Percentiles rank a stretch among this genome's conserved stretches.
Evolutionary conservation across 2,888 invertebrate genomes (phyloP).

Genomic region (Melinaea marsaeus): DNA sequence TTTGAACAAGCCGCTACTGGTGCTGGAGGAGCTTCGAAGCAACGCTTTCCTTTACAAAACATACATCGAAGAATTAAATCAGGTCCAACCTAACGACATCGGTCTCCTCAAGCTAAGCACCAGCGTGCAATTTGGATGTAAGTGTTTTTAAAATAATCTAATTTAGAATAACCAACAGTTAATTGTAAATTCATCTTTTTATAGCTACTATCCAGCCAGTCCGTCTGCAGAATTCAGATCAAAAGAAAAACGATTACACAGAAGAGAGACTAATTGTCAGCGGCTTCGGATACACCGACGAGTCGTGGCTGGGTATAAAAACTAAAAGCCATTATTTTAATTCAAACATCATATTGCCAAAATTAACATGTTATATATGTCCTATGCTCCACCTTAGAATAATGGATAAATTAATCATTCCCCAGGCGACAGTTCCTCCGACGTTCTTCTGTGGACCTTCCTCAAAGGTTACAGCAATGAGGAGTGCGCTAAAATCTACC

Average conservation of each 20-base stretch:
- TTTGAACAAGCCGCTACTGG: conserved; percentile 50
- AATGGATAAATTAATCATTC: neutral
- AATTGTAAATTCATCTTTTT: conserved; percentile 1
- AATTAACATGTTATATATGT: too few species aligned
- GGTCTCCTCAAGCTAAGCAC: conserved; percentile 50
- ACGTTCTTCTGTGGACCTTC: conserved; percentile 3
- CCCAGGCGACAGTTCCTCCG: conserved; percentile 2
- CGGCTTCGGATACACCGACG: conserved; percentile 58
- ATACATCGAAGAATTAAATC: conserved; percentile 47
- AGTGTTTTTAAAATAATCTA: conserved; percentile 35
- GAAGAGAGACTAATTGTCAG: conserved; percentile 50
- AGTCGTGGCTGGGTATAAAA: conserved; percentile 45
- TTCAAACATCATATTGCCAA: neutral
- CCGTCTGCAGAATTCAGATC: conserved; percentile 53
- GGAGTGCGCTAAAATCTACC: conserved; percentile 1
- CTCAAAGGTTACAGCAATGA: neutral
- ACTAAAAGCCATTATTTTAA: neutral
- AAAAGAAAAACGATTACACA: conserved; percentile 48
- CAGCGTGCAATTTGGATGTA: conserved; percentile 47
- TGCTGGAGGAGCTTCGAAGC: conserved; percentile 45
- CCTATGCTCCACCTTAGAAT: neutral
- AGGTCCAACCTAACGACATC: conserved; percentile 61
- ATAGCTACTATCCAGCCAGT: conserved; percentile 53
- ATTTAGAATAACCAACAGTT: neutral
- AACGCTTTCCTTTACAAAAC: conserved; percentile 51